phyloP scores from a whole-genome alignment of 2,888 invertebrate species.

The Globia sparganii region DNA sequence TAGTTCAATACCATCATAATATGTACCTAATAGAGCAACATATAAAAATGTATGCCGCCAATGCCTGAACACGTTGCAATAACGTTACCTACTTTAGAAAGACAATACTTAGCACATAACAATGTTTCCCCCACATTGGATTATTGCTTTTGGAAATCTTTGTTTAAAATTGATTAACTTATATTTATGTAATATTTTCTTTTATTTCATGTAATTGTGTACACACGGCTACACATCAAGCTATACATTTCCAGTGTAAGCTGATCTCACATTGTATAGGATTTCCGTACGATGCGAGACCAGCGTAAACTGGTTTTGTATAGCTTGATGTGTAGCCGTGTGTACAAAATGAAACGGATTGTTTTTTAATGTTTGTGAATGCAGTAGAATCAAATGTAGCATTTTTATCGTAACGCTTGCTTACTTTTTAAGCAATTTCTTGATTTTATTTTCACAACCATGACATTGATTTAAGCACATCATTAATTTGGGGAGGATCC shows the following conservation, averaged over 20 bases:
- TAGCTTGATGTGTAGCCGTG: no score
- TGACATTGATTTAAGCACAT: constrained; percentile 68
- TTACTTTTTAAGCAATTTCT: constrained; percentile 32
- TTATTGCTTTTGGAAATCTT: background rate
- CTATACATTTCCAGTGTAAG: no score
- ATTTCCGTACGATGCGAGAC: no score
- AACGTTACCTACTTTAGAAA: background rate
- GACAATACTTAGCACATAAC: background rate
- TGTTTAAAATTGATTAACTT: background rate
- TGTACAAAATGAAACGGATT: constrained; percentile 3
- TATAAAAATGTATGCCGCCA: background rate
- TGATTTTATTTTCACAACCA: constrained; percentile 63
- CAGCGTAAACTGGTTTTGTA: no score
- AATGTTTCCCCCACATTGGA: background rate
- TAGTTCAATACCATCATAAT: background rate
- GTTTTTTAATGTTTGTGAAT: constrained; percentile 26
- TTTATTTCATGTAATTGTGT: constrained; percentile 20
- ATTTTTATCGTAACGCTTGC: constrained; percentile 2
- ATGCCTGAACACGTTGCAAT: background rate
- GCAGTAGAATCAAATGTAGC: constrained; percentile 13
- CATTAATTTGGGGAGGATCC: constrained; percentile 37
- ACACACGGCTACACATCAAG: no score
- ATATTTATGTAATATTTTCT: no score
- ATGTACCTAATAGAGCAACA: background rate
- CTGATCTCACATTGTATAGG: no score